phyloP scores from a whole-genome alignment of 2,113 vertebrate genomes.

The Sterrhoptilus dennistouni region DNA sequence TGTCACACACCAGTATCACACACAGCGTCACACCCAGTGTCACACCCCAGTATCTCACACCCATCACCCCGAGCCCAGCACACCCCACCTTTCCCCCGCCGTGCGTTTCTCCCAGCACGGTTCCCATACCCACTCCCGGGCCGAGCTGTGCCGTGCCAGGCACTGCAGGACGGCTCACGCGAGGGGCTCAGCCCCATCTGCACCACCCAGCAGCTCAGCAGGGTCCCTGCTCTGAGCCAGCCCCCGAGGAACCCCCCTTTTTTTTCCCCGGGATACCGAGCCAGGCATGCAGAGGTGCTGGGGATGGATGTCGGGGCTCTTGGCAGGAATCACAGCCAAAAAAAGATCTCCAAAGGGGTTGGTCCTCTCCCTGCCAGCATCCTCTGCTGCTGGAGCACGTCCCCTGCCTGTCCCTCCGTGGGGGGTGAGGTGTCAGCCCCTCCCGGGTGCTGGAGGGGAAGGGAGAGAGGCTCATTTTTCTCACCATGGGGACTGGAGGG shows the following conservation, averaged over 20 bases:
- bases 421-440: background rate
- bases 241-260: background rate
- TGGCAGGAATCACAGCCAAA: rapidly evolving
- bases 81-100: background rate
- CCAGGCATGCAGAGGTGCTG: background rate
- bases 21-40: too few species aligned
- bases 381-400: background rate
- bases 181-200: background rate
- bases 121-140: rapidly evolving
- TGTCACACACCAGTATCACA: background rate
- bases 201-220: background rate
- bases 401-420: background rate
- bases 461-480: background rate
- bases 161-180: background rate
- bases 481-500: background rate
- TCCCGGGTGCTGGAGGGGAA: background rate
- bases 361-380: background rate
- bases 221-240: constrained; percentile 8
- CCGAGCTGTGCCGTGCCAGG: background rate
- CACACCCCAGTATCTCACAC: background rate
- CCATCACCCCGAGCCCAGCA: rapidly evolving
- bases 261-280: background rate
- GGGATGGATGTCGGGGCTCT: background rate
- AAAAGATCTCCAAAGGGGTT: background rate
- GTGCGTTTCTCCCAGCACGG: background rate